These are phyloP conservation scores for Romanogobio albipinnatus DNA, from an alignment of 2,113 vertebrate genomes.

Conservation along the genomic window DNA sequence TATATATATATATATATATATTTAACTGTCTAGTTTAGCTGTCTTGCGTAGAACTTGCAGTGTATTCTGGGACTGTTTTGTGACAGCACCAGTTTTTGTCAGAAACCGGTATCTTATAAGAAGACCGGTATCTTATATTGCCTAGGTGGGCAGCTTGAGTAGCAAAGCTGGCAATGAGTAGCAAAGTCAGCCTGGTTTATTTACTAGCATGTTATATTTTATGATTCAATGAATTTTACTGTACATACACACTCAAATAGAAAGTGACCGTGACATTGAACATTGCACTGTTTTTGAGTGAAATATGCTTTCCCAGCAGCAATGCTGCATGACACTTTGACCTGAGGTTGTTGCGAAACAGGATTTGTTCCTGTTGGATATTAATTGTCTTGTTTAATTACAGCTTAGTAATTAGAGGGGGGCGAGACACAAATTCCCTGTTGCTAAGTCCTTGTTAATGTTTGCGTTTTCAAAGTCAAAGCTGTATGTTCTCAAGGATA, in stretches of 20 bases:
- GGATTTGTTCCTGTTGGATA: constrained; percentile 38
- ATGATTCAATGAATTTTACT: constrained; percentile 4
- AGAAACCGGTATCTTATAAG: too few relatives aligned
- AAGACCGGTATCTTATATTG: not conserved
- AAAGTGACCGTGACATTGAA: constrained; percentile 41
- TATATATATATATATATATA: too few relatives aligned
- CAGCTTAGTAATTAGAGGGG: constrained; percentile 60
- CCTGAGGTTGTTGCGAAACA: constrained; percentile 50
- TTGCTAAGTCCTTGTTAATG: constrained; percentile 55
- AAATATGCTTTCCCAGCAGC: constrained; percentile 39
- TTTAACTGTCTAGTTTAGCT: too few relatives aligned
- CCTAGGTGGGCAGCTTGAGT: not conserved
- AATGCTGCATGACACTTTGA: constrained; percentile 51
- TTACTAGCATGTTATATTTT: not conserved
- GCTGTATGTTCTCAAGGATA: constrained; percentile 56
- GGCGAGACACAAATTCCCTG: constrained; percentile 57
- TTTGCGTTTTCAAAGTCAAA: constrained; percentile 59
- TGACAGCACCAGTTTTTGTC: not conserved
- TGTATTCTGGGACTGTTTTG: not conserved
- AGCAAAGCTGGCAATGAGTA: not conserved
- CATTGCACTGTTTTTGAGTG: not conserved
- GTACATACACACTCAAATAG: not conserved
- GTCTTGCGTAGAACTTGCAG: too few relatives aligned
- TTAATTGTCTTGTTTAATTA: constrained; percentile 72
- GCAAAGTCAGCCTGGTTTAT: not conserved